Evolutionary conservation across 1,140 invertebrate genomes (phyloP), one percentile per base, ranked within the genome.

Genomic region (Trichonephila clavata): DNA sequence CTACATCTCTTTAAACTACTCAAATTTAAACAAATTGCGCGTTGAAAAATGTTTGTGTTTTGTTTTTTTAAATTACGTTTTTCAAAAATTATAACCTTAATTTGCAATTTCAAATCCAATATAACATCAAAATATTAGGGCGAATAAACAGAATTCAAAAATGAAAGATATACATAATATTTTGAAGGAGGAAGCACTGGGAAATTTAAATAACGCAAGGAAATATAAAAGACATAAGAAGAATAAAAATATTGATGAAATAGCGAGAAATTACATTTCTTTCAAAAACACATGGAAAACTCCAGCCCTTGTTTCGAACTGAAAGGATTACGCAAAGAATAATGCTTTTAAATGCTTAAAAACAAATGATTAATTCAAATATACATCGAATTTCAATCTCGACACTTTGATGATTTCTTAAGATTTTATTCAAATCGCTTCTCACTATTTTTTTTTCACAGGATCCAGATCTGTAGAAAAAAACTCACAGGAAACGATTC

Each of bases 361-460:
- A 68, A 68, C 65, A 68, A 24, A 68, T 50, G 10, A 50, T 50
- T 50, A 50, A 0, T 50, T 50, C 50, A 21, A 63, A 63, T 18
- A 63, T 39, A 77, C 71, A 77, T 77, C 32, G 32, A 32, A 77
- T 77, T 77, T 77, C 71, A 77, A 77, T 77, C 18, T 77, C 71
- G 27, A 77, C 32, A 77, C 10, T 18, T 68, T 77, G 18, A 32
- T 20, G 3, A 27, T 77, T 77, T 39, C 18, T 39, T 63, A 18
- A 18, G 16, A 6, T 63, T 63, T 39, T 32, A 77, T 39, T 77
- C 32, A 77, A 77, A 4, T 32, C 6, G 18, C 14, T 13, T 71
- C 27, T 32, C 27, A 18, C 4, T 39, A 7, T 77, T 77, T 77
- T 77, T 39, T 39, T 20, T 5, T 20, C 16, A 21, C 61, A 50